A percentile compares a stretch with the other conserved stretches of the same genome.
Conservation (phyloP, 2,888 invertebrate genomes). For the Amphipyra tragopoginis region DNA sequence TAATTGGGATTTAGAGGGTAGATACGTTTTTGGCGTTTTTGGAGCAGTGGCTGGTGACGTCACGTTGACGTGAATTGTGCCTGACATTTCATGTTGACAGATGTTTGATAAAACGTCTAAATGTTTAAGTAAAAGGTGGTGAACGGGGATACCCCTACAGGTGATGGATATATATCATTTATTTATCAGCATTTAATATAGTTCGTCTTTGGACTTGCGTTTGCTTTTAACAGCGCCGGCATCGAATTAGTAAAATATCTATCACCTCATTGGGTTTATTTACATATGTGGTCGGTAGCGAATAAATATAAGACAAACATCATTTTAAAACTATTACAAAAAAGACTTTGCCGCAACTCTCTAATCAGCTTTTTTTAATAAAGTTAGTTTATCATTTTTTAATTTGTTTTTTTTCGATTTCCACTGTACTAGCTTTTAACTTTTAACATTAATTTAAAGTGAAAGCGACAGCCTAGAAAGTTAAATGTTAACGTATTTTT, state of each 20-base stretch:
- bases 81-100: conserved; percentile 20
- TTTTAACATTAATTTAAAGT: conserved; percentile 33
- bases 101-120: conserved; percentile 12
- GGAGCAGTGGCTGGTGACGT: not conserved
- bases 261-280: too few species aligned
- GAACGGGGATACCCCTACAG: too few species aligned
- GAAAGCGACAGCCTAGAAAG: conserved; percentile 22
- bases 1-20: conserved; percentile 39
- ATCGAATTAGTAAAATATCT: too few species aligned
- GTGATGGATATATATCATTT: too few species aligned
- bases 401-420: not conserved
- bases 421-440: conserved; percentile 5
- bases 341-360: too few species aligned
- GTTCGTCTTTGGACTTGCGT: not conserved
- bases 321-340: too few species aligned
- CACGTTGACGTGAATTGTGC: conserved; percentile 8
- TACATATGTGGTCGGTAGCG: too few species aligned
- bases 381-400: not conserved
- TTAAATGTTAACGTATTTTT: conserved; percentile 18
- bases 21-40: conserved; percentile 13
- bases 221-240: too few species aligned
- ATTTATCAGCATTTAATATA: not conserved
- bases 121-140: not conserved
- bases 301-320: too few species aligned
- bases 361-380: not conserved